phyloP scores from a whole-genome alignment of 2,888 invertebrate species.

The Ormyrus nitidulus region DNA sequence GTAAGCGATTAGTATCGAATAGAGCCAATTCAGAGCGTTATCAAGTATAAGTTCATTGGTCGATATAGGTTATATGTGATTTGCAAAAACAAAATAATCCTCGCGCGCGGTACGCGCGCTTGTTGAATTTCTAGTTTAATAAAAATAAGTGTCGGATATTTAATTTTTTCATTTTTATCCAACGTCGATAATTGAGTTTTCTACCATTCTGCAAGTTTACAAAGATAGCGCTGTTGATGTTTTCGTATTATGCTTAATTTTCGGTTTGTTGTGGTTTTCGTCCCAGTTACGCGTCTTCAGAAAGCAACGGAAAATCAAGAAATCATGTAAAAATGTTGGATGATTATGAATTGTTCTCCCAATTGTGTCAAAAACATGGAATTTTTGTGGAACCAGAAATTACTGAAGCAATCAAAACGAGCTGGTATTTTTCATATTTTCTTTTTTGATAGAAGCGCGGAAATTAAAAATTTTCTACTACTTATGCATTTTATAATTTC shows the following conservation, averaged over 20 bases:
- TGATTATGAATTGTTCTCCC: slow-evolving; percentile 66
- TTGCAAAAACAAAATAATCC: too few species aligned
- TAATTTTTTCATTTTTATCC: slow-evolving; percentile 9
- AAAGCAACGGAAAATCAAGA: neutral
- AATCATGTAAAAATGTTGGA: slow-evolving; percentile 53
- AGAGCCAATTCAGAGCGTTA: too few species aligned
- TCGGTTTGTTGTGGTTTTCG: slow-evolving; percentile 55
- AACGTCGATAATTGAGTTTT: slow-evolving; percentile 17
- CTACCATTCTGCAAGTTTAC: neutral
- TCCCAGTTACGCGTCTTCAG: slow-evolving; percentile 20
- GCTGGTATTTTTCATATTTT: slow-evolving; percentile 63
- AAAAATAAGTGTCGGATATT: too few species aligned
- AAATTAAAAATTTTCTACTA: slow-evolving; percentile 8
- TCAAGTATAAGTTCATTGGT: too few species aligned
- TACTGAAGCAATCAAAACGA: slow-evolving; percentile 65
- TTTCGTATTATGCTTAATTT: neutral
- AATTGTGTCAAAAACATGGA: slow-evolving; percentile 66
- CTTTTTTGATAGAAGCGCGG: neutral
- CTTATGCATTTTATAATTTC: neutral
- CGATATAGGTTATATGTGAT: too few species aligned
- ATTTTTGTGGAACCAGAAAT: slow-evolving; percentile 65
- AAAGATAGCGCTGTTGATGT: slow-evolving; percentile 23
- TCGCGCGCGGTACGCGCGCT: too few species aligned
- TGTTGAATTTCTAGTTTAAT: too few species aligned
- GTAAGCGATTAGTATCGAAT: too few species aligned